Conservation (phyloP, 2,888 invertebrate genomes). For the Drosophila austrosaltans region DNA sequence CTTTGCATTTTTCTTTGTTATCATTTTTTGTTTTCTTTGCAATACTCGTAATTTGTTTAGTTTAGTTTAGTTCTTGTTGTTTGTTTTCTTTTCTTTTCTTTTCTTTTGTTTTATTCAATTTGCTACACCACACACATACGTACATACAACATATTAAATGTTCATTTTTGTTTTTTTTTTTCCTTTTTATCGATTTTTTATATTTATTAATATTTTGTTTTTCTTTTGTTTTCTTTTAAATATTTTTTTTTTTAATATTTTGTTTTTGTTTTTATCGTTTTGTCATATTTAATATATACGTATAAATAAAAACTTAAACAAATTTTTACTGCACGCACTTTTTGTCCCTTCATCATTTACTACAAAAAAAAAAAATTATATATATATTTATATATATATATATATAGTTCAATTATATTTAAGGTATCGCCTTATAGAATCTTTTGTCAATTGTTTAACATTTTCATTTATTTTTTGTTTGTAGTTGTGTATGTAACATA, state of each 20-base stretch:
- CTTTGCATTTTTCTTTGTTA: neutral
- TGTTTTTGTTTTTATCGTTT: slow-evolving; percentile 44
- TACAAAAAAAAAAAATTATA: slow-evolving; percentile 61
- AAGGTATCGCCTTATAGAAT: slow-evolving; percentile 50
- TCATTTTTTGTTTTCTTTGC: neutral
- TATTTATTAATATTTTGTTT: slow-evolving; percentile 52
- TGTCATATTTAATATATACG: slow-evolving; percentile 52
- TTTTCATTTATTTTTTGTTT: slow-evolving; percentile 34
- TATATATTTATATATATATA: too few species aligned
- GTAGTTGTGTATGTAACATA: neutral
- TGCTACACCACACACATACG: slow-evolving; percentile 63
- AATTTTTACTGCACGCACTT: slow-evolving; percentile 74
- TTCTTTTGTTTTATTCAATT: slow-evolving; percentile 51
- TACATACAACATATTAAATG: slow-evolving; percentile 50
- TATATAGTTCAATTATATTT: slow-evolving; percentile 35
- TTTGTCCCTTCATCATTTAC: slow-evolving; percentile 42
- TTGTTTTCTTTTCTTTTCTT: slow-evolving; percentile 10
- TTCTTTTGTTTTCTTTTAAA: slow-evolving; percentile 38
- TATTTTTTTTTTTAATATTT: slow-evolving; percentile 43
- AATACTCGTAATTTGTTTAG: slow-evolving; percentile 15
- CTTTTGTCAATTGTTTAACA: slow-evolving; percentile 69
- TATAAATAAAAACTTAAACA: slow-evolving; percentile 81
- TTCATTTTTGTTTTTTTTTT: slow-evolving; percentile 4
- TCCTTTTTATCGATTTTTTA: too few species aligned
- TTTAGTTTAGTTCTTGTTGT: slow-evolving; percentile 25